phyloP scores from a whole-genome alignment of 2,888 invertebrate genomes.

The Trisateles emortualis region DNA sequence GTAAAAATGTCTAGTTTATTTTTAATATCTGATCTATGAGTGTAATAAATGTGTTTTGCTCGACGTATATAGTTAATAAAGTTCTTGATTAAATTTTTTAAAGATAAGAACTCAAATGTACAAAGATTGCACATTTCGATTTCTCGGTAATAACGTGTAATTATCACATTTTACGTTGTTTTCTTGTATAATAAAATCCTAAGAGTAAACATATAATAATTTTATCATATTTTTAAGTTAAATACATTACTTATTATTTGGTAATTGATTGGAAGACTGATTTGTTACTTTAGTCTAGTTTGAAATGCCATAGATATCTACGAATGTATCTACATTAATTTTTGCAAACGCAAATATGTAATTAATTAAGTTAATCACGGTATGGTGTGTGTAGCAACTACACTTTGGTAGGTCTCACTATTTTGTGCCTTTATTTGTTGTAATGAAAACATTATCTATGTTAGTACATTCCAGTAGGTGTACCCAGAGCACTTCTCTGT shows the following conservation, averaged over 20 bases:
- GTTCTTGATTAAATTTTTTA: conserved; percentile 31
- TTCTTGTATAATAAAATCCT: conserved; percentile 41
- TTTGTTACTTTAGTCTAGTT: conserved; percentile 87
- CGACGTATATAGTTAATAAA: conserved; percentile 18
- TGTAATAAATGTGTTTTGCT: conserved; percentile 36
- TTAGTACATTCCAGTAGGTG: conserved; percentile 80
- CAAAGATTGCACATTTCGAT: conserved; percentile 43
- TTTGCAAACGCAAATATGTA: conserved; percentile 65
- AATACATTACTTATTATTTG: conserved; percentile 76
- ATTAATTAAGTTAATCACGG: conserved; percentile 68
- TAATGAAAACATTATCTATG: conserved; percentile 61
- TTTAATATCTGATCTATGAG: conserved; percentile 41
- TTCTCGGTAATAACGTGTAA: conserved; percentile 29
- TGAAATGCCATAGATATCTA: conserved; percentile 84
- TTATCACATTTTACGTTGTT: conserved; percentile 27
- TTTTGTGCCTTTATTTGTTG: conserved; percentile 84
- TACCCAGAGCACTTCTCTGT: conserved; percentile 69
- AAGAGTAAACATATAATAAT: conserved; percentile 36
- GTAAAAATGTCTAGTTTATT: conserved; percentile 59
- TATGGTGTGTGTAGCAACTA: conserved; percentile 72
- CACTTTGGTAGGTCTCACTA: conserved; percentile 72
- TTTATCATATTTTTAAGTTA: conserved; percentile 64
- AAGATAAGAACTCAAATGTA: conserved; percentile 32
- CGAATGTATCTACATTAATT: conserved; percentile 68
- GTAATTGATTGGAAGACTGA: conserved; percentile 85